A percentile compares a stretch with the other conserved stretches of the same genome.
phyloP scores from a whole-genome alignment of 2,113 vertebrate genomes.

The Polypterus bichir region DNA sequence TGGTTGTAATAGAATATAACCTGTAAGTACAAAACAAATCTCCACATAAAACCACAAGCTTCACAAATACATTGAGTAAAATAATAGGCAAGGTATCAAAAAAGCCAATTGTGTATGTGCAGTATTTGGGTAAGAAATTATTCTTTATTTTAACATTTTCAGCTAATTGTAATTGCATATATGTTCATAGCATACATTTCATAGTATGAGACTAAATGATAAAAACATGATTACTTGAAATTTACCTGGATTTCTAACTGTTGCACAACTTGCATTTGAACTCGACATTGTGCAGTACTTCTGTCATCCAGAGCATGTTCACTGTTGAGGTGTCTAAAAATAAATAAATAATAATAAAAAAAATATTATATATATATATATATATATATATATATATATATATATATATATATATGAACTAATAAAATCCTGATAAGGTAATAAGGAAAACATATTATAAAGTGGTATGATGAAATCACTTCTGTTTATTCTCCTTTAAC shows the following conservation, averaged over 20 bases:
- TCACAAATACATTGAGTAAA: too few species aligned
- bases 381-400: too few species aligned
- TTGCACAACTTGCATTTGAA: constrained; percentile 97
- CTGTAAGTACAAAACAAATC: constrained; percentile 25
- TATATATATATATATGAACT: too few species aligned
- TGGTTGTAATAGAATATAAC: too few species aligned
- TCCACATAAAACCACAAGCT: constrained; percentile 30
- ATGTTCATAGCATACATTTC: not conserved
- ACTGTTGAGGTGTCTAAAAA: constrained; percentile 89
- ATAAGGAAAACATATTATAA: too few species aligned
- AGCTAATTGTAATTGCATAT: not conserved
- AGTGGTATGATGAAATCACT: too few species aligned
- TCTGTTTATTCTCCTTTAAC: accelerated
- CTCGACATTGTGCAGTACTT: constrained; percentile 94
- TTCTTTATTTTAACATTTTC: too few species aligned
- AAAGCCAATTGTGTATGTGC: too few species aligned
- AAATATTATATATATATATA: not conserved
- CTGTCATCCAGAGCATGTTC: constrained; percentile 93
- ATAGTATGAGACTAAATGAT: not conserved
- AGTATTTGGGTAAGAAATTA: too few species aligned
- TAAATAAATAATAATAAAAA: not conserved
- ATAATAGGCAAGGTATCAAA: too few species aligned
- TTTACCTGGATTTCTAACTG: constrained; percentile 97
- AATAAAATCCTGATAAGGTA: too few species aligned
- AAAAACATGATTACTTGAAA: constrained; percentile 11